Percentiles rank a stretch among this genome's conserved stretches.
These are phyloP conservation scores for Meteorus cinctellus DNA, from an alignment of 2,888 invertebrate species.

Conservation along the genomic window DNA sequence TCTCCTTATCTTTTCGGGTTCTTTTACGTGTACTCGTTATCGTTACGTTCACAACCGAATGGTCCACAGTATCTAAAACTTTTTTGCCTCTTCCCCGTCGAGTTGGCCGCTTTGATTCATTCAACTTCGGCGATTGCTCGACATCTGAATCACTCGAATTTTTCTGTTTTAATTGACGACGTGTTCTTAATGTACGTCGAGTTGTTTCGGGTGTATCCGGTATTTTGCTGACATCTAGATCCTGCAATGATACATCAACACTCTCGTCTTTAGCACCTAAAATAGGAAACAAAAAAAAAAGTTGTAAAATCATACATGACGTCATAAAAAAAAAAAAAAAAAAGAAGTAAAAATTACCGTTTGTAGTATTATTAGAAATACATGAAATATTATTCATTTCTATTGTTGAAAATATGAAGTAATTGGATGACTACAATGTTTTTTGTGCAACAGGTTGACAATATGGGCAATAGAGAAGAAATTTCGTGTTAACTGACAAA, in stretches of 20 bases:
- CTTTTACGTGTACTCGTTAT: conserved; percentile 42
- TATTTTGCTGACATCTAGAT: conserved; percentile 40
- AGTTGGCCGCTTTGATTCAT: conserved; percentile 36
- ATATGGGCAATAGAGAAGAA: neutral
- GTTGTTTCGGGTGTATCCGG: conserved; percentile 41
- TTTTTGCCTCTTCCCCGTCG: conserved; percentile 44
- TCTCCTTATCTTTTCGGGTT: conserved; percentile 43
- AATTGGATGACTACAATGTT: conserved; percentile 11
- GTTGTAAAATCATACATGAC: neutral
- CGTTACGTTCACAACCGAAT: conserved; percentile 17
- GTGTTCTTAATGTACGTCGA: conserved; percentile 45
- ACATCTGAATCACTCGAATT: conserved; percentile 40
- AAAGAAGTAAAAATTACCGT: conserved; percentile 7
- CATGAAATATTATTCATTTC: neutral
- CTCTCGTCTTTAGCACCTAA: conserved; percentile 50
- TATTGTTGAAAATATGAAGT: neutral
- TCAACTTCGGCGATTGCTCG: conserved; percentile 35
- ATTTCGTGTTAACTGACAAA: neutral
- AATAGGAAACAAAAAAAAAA: conserved; percentile 20
- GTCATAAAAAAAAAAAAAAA: conserved; percentile 14
- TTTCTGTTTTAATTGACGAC: conserved; percentile 43
- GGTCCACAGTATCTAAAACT: conserved; percentile 26
- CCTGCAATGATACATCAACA: conserved; percentile 43
- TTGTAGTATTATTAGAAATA: neutral
- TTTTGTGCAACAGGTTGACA: conserved; percentile 1